Percentiles rank a stretch among this genome's conserved stretches.
Conservation (phyloP, 2,113 vertebrate genomes). For the Macroglossus sobrinus region DNA sequence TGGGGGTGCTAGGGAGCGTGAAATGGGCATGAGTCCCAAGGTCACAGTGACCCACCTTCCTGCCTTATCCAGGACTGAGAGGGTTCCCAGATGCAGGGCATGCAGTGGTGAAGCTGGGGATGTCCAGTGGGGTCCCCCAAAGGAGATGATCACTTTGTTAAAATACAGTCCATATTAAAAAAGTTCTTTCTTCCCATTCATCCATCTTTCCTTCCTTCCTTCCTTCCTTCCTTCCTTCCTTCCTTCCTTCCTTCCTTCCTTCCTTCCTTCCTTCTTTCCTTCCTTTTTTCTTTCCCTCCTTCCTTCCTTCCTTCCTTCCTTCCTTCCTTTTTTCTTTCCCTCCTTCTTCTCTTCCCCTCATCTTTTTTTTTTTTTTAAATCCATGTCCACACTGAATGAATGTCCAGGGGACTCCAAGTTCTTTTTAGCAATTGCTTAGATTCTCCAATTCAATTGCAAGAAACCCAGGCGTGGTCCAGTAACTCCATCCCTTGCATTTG, state of each 20-base stretch:
- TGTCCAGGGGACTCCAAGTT: not conserved
- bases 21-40: not conserved
- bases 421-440: not conserved
- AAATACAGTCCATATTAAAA: not conserved
- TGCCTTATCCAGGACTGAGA: not conserved
- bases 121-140: not conserved
- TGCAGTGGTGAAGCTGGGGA: not conserved
- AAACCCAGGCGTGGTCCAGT: not conserved
- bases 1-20: not conserved
- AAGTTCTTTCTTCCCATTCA: not conserved
- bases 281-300: fast-evolving
- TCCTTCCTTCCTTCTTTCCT: not conserved
- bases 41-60: not conserved
- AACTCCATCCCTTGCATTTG: not conserved
- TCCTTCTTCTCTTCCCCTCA: fast-evolving
- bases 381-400: not conserved
- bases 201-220: not conserved
- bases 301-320: fast-evolving
- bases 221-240: fast-evolving
- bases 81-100: not conserved
- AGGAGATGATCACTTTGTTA: not conserved
- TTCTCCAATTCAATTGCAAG: not conserved
- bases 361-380: not conserved
- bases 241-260: fast-evolving
- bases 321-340: fast-evolving